Conservation (phyloP, 2,888 invertebrate genomes). For the Ctenicera cuprea region DNA sequence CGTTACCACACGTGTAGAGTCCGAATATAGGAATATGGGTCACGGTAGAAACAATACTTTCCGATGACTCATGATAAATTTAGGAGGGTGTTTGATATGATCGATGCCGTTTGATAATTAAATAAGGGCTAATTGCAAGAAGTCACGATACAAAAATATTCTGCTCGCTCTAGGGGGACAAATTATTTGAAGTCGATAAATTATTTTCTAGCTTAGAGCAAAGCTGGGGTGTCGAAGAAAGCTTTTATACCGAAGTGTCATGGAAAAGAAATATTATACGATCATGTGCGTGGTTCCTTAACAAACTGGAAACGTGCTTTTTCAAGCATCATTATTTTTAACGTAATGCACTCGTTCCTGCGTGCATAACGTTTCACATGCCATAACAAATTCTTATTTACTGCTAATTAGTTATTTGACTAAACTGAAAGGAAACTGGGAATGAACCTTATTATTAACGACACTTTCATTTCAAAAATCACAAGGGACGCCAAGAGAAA, state of each 20-base stretch:
- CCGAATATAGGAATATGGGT: constrained; percentile 24
- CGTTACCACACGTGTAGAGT: constrained; percentile 6
- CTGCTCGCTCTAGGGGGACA: neutral
- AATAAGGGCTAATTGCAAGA: constrained; percentile 13
- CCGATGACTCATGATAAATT: constrained; percentile 22
- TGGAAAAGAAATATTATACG: constrained; percentile 19
- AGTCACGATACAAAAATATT: constrained; percentile 16
- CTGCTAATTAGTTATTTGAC: constrained; percentile 42
- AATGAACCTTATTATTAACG: constrained; percentile 21
- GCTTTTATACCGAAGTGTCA: constrained; percentile 24
- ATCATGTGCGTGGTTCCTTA: constrained; percentile 38
- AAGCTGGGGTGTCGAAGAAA: constrained; percentile 19
- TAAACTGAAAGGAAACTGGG: constrained; percentile 13
- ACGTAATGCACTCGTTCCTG: constrained; percentile 31
- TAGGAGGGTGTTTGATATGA: constrained; percentile 17
- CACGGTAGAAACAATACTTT: constrained; percentile 12
- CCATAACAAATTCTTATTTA: constrained; percentile 45
- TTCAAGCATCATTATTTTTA: constrained; percentile 38
- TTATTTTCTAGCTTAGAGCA: constrained; percentile 15
- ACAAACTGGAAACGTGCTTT: constrained; percentile 36
- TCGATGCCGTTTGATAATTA: constrained; percentile 24
- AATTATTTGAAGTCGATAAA: constrained; percentile 21
- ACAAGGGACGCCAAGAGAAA: no score
- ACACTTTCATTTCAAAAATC: neutral
- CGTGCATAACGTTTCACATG: constrained; percentile 36